Conservation (phyloP, 2,113 vertebrate genomes). For the Vulpes vulpes region DNA sequence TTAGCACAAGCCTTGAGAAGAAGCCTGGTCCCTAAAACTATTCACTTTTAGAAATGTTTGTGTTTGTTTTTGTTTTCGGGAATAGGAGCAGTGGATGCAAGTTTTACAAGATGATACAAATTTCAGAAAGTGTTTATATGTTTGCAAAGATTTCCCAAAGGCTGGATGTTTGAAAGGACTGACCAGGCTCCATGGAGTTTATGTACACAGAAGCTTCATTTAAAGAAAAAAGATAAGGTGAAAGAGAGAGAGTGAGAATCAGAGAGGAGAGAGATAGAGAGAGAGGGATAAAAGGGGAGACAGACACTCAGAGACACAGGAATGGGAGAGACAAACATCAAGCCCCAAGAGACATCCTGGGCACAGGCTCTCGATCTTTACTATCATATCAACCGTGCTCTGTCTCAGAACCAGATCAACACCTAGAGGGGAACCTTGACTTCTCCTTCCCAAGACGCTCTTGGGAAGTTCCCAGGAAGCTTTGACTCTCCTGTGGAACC, state of each 20-base stretch:
- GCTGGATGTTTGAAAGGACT: background rate
- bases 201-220: background rate
- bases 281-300: background rate
- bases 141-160: background rate
- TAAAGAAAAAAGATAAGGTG: background rate
- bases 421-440: background rate
- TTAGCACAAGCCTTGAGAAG: too few relatives aligned
- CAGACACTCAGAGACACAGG: background rate
- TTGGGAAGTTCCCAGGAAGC: background rate
- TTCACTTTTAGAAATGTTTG: too few relatives aligned
- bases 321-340: background rate
- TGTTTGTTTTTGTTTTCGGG: background rate
- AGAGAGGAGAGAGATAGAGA: background rate
- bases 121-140: background rate
- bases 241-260: background rate
- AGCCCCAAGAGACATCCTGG: background rate
- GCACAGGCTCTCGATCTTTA: background rate
- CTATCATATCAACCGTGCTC: background rate
- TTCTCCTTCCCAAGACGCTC: background rate
- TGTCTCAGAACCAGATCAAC: background rate
- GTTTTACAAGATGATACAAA: background rate
- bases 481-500: background rate
- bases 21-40: background rate
- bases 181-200: background rate
- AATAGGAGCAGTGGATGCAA: background rate